Base-by-base conservation (phyloP, 2,797 vertebrate species). In the Sebastolobus alascanus region DNA sequence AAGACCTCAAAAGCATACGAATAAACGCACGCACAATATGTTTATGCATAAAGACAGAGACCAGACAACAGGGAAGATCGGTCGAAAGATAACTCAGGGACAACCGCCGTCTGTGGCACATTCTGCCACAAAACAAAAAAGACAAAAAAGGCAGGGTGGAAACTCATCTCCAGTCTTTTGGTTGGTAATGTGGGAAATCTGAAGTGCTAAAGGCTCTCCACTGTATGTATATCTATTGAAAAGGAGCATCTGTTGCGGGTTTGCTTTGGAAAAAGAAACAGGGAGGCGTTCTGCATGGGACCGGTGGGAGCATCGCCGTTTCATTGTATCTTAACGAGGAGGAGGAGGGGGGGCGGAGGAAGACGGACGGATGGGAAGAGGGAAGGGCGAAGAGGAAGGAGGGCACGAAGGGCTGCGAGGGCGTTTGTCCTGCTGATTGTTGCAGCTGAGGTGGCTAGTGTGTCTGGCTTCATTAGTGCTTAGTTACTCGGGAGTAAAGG, bases 181-280 rank as follows among this genome's bases (percentile, higher is more conserved):
- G 71, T 38, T 73, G 63, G 55, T 68, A 68, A 88, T 79, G 54
- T 84, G 72, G 73, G 75, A 83, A 84, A 83, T 83, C 50, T 86
- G 71, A 50, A 50, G 38, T 75, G 80, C 61, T 83, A 77, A 81
- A 84, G 68, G 37, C 65, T 77, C 54, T 61, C 54, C 60, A 83
- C 84, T 90, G 75, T 87, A 84, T 79, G 71, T 50, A 60, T 63
- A 70, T 77, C 38, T 4, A 18, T 70, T 92, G 60, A 91, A 93
- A 93, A 86, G 82, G 33, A 87, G 90, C 92, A 95, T 95, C 90
- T 96, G 93, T 88, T 92, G 78, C 2, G 69, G 72, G 83, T 82
- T 90, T 80, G 60, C 16, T 78, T 80, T 25, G 25, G 61, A 31
- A 75, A 79, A 82, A 80, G 68, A 84, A 86, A 77, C 4, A 8